Evolutionary conservation across 1,140 invertebrate genomes (phyloP).

Genomic region (Colletes latitarsis): DNA sequence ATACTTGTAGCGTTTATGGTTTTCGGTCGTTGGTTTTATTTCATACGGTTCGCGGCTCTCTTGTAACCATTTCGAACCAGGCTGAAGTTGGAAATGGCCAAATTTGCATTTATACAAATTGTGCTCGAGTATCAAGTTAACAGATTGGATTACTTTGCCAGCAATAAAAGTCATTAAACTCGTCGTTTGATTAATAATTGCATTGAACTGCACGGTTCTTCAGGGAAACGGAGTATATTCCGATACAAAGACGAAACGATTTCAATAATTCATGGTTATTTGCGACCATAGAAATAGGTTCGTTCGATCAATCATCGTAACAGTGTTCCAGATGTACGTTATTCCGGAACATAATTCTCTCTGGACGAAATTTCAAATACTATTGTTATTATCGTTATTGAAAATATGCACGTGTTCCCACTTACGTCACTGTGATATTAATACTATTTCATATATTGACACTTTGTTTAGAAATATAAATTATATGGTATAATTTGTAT

Average conservation of each 20-base stretch:
- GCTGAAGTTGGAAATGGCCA: not conserved
- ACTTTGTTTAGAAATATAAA: too few relatives aligned
- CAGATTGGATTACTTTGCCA: not conserved
- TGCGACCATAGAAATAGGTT: not conserved
- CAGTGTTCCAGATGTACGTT: not conserved
- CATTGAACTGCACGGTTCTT: not conserved
- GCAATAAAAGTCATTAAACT: not conserved
- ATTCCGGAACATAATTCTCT: not conserved
- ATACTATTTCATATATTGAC: too few relatives aligned
- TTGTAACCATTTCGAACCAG: not conserved
- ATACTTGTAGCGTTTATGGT: not conserved
- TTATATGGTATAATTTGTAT: too few relatives aligned
- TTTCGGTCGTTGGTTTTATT: not conserved
- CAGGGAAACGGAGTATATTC: not conserved
- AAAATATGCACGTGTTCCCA: too few relatives aligned
- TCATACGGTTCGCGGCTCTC: not conserved
- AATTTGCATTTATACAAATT: conserved; percentile 1
- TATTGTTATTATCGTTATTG: too few relatives aligned
- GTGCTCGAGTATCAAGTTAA: not conserved
- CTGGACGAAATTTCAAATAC: too few relatives aligned
- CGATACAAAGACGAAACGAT: not conserved
- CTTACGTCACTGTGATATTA: too few relatives aligned
- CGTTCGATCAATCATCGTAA: not conserved
- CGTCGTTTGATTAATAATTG: not conserved
- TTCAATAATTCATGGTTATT: not conserved